Evolutionary conservation across 2,888 invertebrate species (phyloP), one percentile per base, ranked within the genome.

Genomic region (Diarsia mendica): DNA sequence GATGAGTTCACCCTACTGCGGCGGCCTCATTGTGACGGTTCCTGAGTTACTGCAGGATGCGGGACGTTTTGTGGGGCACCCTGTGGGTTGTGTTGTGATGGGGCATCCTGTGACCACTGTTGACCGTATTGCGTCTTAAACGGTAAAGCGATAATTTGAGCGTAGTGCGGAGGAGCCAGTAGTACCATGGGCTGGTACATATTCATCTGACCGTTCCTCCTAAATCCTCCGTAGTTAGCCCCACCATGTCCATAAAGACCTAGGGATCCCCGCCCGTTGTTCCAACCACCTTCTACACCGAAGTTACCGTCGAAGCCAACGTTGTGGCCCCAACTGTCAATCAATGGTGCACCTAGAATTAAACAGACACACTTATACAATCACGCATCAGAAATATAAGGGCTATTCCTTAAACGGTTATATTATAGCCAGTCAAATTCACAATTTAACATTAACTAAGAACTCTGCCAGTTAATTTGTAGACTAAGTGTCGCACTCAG

Each of bases 301-400:
- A 53, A 0, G 5, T 20, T 23, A 49, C 10, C 4, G 53, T 48
- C 48, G 28, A 48, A 0, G 3, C 46, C 51, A 4, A 20, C 6
- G 6, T 6, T 10, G 1, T 10, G 67, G 10, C 15, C 46, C 67
- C 46, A 61, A 39, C 18, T 67, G 39, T 9, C 13, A 58, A 23
- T 66, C 33, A 77, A 13, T 51, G 68, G 51, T 28, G 51, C 60
- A 51, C 77, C 77, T 76, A 46, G 18, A 76, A 76, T 76, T 20
- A 1, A 51, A 39, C 4, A n/a, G 0, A 28, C 3, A 58, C 9
- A 9, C 28, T 28, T 18, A 58, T 6, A 55, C 11, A 10, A 53
- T n/a, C 4, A 53, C 4, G n/a, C 11, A n/a, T n/a, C n/a, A n/a
- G 13, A 2, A 55, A 13, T 28, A 28, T 28, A 28, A 28, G 28